These are phyloP conservation scores for Zoanthus sociatus DNA, from an alignment of 92 coral and sea anemone species.

Conservation along the genomic window DNA sequence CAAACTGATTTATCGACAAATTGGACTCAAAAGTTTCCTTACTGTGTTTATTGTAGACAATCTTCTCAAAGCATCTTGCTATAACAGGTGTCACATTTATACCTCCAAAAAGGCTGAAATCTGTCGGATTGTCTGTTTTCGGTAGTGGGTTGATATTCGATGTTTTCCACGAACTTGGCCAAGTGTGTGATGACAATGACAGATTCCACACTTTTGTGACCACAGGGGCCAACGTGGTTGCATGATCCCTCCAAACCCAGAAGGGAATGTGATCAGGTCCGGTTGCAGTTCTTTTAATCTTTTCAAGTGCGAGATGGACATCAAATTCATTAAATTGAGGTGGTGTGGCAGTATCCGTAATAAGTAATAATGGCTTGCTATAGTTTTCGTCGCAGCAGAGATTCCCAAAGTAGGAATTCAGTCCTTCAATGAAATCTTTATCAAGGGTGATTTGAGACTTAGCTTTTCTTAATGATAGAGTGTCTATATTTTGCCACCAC, in stretches of 20 bases:
- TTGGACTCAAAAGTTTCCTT: neutral
- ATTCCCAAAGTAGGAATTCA: neutral
- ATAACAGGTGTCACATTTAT: constrained; percentile 9
- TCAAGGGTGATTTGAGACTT: constrained; percentile 1
- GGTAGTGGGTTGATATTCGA: neutral
- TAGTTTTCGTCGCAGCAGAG: neutral
- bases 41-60: neutral
- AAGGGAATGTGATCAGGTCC: constrained; percentile 15
- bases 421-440: neutral
- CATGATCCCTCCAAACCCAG: constrained; percentile 7
- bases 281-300: neutral
- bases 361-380: neutral
- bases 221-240: neutral
- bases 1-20: constrained; percentile 3
- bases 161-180: constrained; percentile 23
- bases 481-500: constrained; percentile 11
- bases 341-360: constrained; percentile 1
- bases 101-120: neutral
- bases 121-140: constrained; percentile 5
- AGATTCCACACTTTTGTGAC: constrained; percentile 1
- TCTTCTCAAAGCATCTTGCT: neutral
- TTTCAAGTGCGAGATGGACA: constrained; percentile 4
- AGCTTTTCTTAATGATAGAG: neutral
- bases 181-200: neutral
- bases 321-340: neutral